Base-by-base conservation (phyloP, 1,140 invertebrate species). In the Nephotettix cincticeps region DNA sequence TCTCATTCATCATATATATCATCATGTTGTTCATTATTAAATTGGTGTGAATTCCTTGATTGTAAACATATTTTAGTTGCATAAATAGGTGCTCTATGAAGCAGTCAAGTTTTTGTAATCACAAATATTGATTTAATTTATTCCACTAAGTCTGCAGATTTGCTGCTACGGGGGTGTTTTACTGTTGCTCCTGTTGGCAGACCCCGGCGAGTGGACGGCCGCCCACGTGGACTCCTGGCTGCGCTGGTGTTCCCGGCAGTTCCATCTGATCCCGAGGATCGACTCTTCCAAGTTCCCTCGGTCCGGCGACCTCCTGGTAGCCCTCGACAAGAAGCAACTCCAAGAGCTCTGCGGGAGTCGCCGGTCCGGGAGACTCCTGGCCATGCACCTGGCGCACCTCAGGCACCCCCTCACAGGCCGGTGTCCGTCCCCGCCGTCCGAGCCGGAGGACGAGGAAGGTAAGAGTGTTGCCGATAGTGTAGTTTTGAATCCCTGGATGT, bases 191-290 rank as follows among this genome's bases (percentile, higher is more conserved):
- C 14, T 14, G 32, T 36, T 36, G 63, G 11, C 77, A 84, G 89
- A 91, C 84, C 89, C 89, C 25, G 81, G 83, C 28, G 83, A 86
- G 75, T 91, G 90, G 89, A 85, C 81, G 40, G 75, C 79, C 1
- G 80, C 78, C 27, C 86, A 91, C 76, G 86, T 91, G 43, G 78
- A 78, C 47, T 83, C 85, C 23, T 91, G 90, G 90, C 77, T 91
- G 25, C 81, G 80, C 21, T 91, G 89, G 89, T 84, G 86, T 65
- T 82, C 82, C 6, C 81, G 82, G 25, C 84, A 86, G 72, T 90
- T 90, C 73, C 81, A 84, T 2, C 82, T 91, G 58, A 80, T 81
- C 30, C 82, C 84, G 2, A 73, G 82, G 21, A 83, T 88, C 1
- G 83, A 85, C 68, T 69, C 79, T 0, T 69, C 78, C 11, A 80